Base-by-base conservation (phyloP, 2,888 invertebrate genomes). In the Brachypalpus laphriformis region DNA sequence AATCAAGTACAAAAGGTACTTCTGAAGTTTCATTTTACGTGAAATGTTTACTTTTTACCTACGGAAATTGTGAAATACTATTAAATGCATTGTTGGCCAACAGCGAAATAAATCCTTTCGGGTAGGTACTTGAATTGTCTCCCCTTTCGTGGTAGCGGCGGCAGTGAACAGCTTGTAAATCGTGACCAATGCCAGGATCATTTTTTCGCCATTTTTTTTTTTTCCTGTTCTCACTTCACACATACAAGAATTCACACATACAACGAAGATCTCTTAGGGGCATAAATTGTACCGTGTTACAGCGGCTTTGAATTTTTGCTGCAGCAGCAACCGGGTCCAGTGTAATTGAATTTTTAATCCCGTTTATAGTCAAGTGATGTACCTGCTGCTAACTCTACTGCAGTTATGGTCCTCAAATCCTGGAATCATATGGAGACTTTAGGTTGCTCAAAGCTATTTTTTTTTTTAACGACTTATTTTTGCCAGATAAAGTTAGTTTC, bases 301-400 rank as follows among this genome's bases (percentile, higher is more conserved):
- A 51, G 25, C 5, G 14, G 42, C 34, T 80, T 72, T 56, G 18
- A 16, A 59, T 74, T 47, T 70, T 56, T 65, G 49, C 42, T 45
- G 42, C 65, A 54, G 54, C 56, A 61, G 47, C 28, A 70, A 28
- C 61, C 61, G 28, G 65, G 56, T 65, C 37, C 59, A 65, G 37
- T 89, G 90, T 91, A 91, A 91, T 91, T 91, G 91, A 91, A 91
- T 91, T 91, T 91, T 91, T 91, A 91, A 91, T 91, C 91, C 90
- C 90, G 89, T 90, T 91, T 90, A 90, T 90, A 90, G 91, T 90
- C 90, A 91, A 91, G 91, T 91, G 91, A 91, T 90, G 90, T 90
- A 72, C 51, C 40, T 59, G 57, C 47, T 74, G 61, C 16, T 63
- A 18, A 16, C 40, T 14, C 22, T 20, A 16, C 57, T 47, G 57